These are phyloP conservation scores for Dasyprocta punctata DNA, from an alignment of 2,113 vertebrate species.

Conservation along the genomic window DNA sequence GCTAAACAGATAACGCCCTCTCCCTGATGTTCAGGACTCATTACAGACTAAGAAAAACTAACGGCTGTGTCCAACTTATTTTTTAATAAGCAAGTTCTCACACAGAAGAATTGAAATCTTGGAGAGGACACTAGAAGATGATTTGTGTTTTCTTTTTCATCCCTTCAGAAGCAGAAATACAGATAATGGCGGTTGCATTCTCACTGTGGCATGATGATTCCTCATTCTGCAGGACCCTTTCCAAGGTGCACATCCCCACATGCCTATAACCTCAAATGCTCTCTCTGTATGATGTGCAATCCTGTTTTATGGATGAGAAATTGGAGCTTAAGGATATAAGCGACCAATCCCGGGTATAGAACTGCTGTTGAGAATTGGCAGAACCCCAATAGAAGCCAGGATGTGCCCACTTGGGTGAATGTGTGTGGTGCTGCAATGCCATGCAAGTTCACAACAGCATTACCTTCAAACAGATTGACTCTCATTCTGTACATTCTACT, in stretches of 20 bases:
- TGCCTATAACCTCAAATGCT: not conserved
- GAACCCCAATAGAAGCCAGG: not conserved
- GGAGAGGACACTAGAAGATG: too few species aligned
- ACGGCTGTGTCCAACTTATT: not conserved
- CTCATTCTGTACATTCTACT: not conserved
- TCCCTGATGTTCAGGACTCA: not conserved
- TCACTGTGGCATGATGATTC: not conserved
- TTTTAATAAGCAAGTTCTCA: not conserved
- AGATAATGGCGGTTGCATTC: not conserved
- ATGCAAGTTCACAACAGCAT: too few species aligned
- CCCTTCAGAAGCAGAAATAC: not conserved
- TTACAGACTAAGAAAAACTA: not conserved
- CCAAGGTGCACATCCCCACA: not conserved
- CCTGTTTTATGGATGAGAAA: not conserved
- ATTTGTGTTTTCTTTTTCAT: not conserved
- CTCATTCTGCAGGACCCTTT: not conserved
- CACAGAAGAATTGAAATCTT: not conserved
- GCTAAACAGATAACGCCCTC: not conserved
- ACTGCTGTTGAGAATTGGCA: not conserved
- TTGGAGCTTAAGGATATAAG: not conserved
- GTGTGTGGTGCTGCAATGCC: not conserved
- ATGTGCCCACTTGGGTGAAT: rapidly evolving
- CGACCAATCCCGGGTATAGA: not conserved
- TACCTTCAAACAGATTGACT: not conserved
- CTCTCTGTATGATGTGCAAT: not conserved